Percentiles rank a stretch among this genome's conserved stretches.
phyloP scores from a whole-genome alignment of 2,113 vertebrate genomes.

The Ptilonorhynchus violaceus region DNA sequence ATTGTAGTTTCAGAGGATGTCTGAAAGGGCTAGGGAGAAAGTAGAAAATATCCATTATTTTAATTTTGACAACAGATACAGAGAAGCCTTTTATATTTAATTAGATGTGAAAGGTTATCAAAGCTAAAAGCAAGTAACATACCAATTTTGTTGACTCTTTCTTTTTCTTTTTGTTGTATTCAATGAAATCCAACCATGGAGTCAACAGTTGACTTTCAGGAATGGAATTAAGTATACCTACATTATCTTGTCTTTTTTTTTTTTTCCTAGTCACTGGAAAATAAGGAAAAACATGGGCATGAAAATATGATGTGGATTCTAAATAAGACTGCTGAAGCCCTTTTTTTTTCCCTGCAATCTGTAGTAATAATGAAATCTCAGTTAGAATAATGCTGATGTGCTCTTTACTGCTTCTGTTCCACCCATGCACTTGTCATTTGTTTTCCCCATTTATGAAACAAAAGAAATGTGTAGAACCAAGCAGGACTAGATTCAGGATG shows the following conservation, averaged over 20 bases:
- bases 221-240: slow-evolving; percentile 60
- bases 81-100: slow-evolving; percentile 65
- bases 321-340: neutral
- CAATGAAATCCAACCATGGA: slow-evolving; percentile 70
- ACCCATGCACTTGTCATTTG: neutral
- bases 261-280: slow-evolving; percentile 47
- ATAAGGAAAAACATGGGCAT: neutral
- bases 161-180: slow-evolving; percentile 58
- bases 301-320: neutral
- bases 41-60: slow-evolving; percentile 18
- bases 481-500: neutral
- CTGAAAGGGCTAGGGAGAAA: neutral
- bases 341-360: neutral
- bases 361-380: neutral
- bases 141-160: slow-evolving; percentile 72
- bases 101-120: slow-evolving; percentile 81
- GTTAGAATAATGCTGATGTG: neutral
- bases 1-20: neutral
- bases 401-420: neutral
- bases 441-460: neutral
- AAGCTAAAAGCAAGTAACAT: slow-evolving; percentile 79
- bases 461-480: neutral
- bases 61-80: slow-evolving; percentile 1
- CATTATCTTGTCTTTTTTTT: slow-evolving; percentile 66
- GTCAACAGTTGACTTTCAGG: slow-evolving; percentile 50